These are phyloP conservation scores for Haliclystus octoradiatus DNA, from an alignment of 30 jellyfish, hydroid and myxozoan species.

Conservation along the genomic window DNA sequence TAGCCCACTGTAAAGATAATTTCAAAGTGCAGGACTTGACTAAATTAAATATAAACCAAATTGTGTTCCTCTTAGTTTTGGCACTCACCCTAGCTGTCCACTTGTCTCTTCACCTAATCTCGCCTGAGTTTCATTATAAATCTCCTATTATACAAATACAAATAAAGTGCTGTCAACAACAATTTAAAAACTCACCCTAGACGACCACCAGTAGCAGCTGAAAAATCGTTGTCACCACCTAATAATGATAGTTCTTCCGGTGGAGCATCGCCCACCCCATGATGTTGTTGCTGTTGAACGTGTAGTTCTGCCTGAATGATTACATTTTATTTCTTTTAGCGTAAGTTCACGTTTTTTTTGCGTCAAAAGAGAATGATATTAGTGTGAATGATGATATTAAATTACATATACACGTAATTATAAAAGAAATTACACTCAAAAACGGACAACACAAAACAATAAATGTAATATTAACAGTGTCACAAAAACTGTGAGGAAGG, in stretches of 20 bases:
- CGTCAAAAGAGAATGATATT: neutral
- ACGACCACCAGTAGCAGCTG: conserved; percentile 94
- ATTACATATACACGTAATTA: no score
- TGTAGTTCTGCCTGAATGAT: conserved; percentile 94
- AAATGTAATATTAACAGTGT: no score
- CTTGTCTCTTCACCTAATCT: conserved; percentile 84
- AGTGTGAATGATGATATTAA: no score
- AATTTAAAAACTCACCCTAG: conserved; percentile 87
- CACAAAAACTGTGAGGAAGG: no score
- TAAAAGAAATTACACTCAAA: no score
- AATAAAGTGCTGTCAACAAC: conserved; percentile 1
- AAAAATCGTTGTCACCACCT: conserved; percentile 77
- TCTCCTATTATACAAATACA: conserved; percentile 58
- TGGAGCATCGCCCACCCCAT: conserved; percentile 50
- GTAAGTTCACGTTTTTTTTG: no score
- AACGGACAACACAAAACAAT: no score
- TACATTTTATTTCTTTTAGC: no score
- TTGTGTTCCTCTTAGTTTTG: no score
- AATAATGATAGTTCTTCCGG: conserved; percentile 72
- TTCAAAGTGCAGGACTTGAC: no score
- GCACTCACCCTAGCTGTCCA: conserved; percentile 99
- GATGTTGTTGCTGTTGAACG: conserved; percentile 81
- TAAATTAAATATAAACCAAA: no score
- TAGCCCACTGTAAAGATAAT: no score
- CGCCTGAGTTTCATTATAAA: conserved; percentile 72